Base-by-base conservation (phyloP, 2,113 vertebrate species). In the Colistium nudipinnis region DNA sequence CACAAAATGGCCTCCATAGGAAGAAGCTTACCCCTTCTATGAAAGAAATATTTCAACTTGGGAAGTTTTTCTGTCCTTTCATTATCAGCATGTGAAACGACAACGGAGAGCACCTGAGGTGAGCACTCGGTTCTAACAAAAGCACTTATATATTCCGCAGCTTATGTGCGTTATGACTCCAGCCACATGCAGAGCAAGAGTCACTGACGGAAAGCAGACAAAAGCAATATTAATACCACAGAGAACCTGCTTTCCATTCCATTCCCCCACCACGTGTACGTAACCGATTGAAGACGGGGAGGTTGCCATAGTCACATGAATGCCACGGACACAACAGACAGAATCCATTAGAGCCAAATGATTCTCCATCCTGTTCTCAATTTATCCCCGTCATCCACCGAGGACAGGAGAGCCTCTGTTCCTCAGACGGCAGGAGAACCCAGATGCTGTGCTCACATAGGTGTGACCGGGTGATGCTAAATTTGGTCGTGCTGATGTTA, bases 221-320 rank as follows among this genome's bases (percentile, higher is more conserved):
- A 1, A 13, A n/a, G n/a, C n/a, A n/a, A n/a, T n/a, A n/a, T n/a
- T n/a, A n/a, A 56, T 9, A 54, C 45, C 66, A 51, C 10, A 25
- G 4, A 22, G 24, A 17, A 30, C 19, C 31, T 61, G 17, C 60
- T 55, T 62, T 33, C 36, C 30, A 14, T 51, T 39, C 20, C 25
- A 39, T 62, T 65, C 51, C 70, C n/a, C 47, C 62, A 43, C 61
- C 52, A 57, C 7, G 35, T 17, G 39, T 70, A 73, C 60, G 60
- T 36, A 56, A 17, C 20, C 38, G 30, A 39, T n/a, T 1, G 14
- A 59, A 27, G 52, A 36, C 30, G 44, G 43, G 3, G 38, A n/a
- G 41, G n/a, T n/a, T n/a, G n/a, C 65, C 70, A 47, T 48, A 48
- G 65, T 59, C 35, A 54, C 54, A 24, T 33, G 1, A 2, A 65